Evolutionary conservation across 2,113 vertebrate species (phyloP).

Genomic region (Illadopsis cleaveri): DNA sequence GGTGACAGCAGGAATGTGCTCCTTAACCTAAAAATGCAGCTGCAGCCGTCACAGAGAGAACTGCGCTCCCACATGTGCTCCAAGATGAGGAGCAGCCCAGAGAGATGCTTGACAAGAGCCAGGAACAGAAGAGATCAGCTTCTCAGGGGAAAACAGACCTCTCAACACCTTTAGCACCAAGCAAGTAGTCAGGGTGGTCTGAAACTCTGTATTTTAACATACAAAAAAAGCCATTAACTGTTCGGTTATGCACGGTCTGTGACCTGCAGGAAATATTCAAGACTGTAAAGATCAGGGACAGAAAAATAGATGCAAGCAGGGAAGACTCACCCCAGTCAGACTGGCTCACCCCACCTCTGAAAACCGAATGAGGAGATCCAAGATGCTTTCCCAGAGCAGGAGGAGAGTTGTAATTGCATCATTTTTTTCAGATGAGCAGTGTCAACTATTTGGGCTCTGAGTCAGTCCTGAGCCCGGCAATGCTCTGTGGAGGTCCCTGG

Average conservation of each 20-base stretch:
- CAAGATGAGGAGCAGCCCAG: fast-evolving
- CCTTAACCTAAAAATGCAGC: not conserved
- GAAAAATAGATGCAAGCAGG: not conserved
- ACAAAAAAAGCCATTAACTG: not conserved
- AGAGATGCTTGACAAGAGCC: not conserved
- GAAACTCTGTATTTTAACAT: not conserved
- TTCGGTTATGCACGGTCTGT: not conserved
- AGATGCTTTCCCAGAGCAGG: not conserved
- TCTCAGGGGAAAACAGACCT: not conserved
- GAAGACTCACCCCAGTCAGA: not conserved
- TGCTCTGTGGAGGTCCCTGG: not conserved
- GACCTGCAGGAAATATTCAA: not conserved
- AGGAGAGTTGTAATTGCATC: conserved; percentile 1
- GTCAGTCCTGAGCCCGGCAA: not conserved
- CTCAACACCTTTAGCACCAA: not conserved
- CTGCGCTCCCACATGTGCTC: not conserved
- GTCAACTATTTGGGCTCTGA: not conserved
- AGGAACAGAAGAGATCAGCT: not conserved
- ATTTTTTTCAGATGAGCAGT: not conserved
- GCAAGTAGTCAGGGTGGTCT: not conserved
- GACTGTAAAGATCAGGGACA: not conserved
- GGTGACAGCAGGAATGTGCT: not conserved
- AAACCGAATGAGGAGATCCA: not conserved
- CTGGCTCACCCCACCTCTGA: not conserved
- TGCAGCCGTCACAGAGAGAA: not conserved